These are phyloP conservation scores for Enoplosus armatus DNA, from an alignment of 2,797 vertebrate genomes.

Conservation along the genomic window DNA sequence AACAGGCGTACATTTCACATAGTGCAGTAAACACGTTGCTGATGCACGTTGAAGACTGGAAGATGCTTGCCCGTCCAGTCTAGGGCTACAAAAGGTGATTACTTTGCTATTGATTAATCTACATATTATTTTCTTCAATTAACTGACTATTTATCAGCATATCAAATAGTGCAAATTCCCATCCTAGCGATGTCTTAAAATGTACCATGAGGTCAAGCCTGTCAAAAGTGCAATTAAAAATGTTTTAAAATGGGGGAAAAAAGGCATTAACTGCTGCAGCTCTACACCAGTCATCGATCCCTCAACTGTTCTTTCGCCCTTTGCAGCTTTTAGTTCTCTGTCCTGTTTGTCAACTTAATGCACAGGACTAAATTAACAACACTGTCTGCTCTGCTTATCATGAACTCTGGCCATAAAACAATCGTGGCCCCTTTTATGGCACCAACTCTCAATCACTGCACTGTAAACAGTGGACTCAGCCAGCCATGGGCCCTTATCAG, in stretches of 20 bases:
- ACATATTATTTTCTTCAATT: neutral
- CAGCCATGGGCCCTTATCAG: conserved; percentile 59
- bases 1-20: conserved; percentile 19
- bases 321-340: neutral
- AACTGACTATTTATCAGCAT: neutral
- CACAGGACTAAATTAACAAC: conserved; percentile 10
- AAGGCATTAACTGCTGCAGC: neutral
- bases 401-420: conserved; percentile 46
- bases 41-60: neutral
- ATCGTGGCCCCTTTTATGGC: conserved; percentile 43
- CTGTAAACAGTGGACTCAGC: conserved; percentile 39
- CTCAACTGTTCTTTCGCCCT: neutral
- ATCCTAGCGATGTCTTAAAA: neutral
- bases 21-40: neutral
- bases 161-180: neutral
- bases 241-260: too few species aligned
- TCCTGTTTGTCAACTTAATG: conserved; percentile 5
- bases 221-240: neutral
- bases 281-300: neutral
- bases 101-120: neutral
- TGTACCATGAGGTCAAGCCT: neutral
- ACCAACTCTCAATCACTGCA: conserved; percentile 33
- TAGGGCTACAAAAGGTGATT: neutral
- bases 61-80: neutral
- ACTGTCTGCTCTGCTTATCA: conserved; percentile 36